Conservation (phyloP, 2,888 invertebrate genomes). For the Sclerodermus sp. region DNA sequence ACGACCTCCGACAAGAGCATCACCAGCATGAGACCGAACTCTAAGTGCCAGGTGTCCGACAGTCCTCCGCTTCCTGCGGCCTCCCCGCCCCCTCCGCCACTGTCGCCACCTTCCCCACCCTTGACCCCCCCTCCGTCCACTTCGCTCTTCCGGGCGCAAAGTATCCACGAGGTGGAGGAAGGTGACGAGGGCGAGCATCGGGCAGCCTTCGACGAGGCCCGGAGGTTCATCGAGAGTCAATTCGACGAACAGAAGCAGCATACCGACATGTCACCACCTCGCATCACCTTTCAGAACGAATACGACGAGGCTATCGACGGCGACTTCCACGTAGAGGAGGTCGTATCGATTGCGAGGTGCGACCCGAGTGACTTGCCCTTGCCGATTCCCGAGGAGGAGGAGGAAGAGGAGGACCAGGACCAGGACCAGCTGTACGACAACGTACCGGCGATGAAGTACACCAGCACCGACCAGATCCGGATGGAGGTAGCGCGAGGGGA, state of each 20-base stretch:
- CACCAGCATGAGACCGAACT: constrained; percentile 51
- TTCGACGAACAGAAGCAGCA: constrained; percentile 44
- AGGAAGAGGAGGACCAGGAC: constrained; percentile 49
- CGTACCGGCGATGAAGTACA: constrained; percentile 53
- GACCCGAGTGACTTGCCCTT: constrained; percentile 33
- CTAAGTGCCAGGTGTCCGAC: constrained; percentile 40
- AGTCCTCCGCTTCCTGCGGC: constrained; percentile 26
- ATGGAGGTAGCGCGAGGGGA: constrained; percentile 48
- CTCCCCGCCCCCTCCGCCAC: constrained; percentile 16
- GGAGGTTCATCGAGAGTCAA: constrained; percentile 49
- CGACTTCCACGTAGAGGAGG: constrained; percentile 30
- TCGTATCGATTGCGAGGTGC: no score
- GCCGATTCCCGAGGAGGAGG: constrained; percentile 51
- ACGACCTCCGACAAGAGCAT: constrained; percentile 53
- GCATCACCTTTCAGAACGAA: constrained; percentile 42
- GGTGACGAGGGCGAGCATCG: constrained; percentile 10
- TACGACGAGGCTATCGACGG: constrained; percentile 47
- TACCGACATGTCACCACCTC: constrained; percentile 45
- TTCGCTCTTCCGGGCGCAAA: constrained; percentile 4
- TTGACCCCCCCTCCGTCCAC: not conserved
- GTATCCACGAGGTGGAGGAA: not conserved
- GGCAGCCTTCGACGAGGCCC: constrained; percentile 42
- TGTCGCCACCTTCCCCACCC: constrained; percentile 9
- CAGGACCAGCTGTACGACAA: constrained; percentile 52
- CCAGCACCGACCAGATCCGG: constrained; percentile 40